These are phyloP conservation scores for Thalassoma bifasciatum DNA, from an alignment of 2,113 vertebrate species.

Conservation along the genomic window DNA sequence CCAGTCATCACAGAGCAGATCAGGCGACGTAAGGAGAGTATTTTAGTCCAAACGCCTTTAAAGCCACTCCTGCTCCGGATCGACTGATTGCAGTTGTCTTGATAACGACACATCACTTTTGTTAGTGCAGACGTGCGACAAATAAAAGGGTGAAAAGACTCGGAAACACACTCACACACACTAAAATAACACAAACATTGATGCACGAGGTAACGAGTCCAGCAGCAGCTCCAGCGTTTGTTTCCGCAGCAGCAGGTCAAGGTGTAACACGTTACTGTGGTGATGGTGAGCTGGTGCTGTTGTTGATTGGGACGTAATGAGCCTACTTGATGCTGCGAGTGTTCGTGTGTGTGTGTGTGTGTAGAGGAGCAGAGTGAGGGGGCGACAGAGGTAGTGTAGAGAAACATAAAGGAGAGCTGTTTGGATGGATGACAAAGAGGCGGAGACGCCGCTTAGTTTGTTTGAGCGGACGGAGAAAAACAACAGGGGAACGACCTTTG, in stretches of 20 bases:
- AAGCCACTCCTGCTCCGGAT: background rate
- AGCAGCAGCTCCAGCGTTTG: constrained; percentile 8
- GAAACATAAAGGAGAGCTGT: background rate
- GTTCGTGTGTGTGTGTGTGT: background rate
- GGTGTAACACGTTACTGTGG: constrained; percentile 46
- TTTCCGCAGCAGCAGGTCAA: constrained; percentile 30
- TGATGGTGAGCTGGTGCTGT: constrained; percentile 42
- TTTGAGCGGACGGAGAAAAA: constrained; percentile 19
- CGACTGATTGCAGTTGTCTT: constrained; percentile 41
- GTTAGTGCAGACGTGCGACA: background rate
- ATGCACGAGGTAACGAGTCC: constrained; percentile 32
- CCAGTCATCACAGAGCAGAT: too few relatives aligned
- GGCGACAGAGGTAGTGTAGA: background rate
- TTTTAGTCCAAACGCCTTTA: background rate
- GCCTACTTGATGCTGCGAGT: constrained; percentile 43
- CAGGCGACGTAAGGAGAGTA: background rate
- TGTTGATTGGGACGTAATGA: constrained; percentile 65
- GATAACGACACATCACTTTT: constrained; percentile 15
- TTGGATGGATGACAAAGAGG: constrained; percentile 4
- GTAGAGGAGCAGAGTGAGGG: background rate
- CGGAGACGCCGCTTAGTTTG: background rate
- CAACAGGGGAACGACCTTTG: constrained; percentile 50
- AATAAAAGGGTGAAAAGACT: constrained; percentile 20
- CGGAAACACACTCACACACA: background rate
- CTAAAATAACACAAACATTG: constrained; percentile 21